A percentile compares a stretch with the other conserved stretches of the same genome.
Evolutionary conservation across 2,797 vertebrate genomes (phyloP).

Genomic region (Psittacula echo): DNA sequence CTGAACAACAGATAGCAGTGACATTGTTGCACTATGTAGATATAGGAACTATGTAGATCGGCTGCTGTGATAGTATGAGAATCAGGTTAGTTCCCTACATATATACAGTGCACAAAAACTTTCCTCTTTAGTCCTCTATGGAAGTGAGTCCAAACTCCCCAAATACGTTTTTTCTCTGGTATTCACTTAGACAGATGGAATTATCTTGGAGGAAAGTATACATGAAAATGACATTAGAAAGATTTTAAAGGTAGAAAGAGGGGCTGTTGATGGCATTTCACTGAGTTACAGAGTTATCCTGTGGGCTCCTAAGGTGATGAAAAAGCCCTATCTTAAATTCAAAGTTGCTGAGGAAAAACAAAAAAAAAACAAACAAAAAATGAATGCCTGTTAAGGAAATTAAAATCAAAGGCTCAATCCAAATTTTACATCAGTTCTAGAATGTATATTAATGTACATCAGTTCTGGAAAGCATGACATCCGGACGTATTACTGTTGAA

Average conservation of each 20-base stretch:
- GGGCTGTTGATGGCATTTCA: background rate
- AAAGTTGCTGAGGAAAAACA: background rate
- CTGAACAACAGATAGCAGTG: background rate
- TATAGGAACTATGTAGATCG: background rate
- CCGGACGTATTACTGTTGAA: background rate
- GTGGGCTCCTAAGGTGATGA: background rate
- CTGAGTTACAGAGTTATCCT: background rate
- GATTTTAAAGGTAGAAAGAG: background rate
- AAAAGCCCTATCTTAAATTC: background rate
- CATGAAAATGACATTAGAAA: background rate
- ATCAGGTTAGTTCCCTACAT: accelerated
- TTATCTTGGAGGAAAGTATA: background rate
- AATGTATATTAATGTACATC: background rate
- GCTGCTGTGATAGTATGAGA: background rate
- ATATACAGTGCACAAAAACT: background rate
- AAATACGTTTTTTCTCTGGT: background rate
- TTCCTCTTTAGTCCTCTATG: background rate
- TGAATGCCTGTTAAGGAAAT: background rate
- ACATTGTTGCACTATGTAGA: background rate
- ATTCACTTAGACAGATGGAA: background rate
- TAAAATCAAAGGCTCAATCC: background rate
- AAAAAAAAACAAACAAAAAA: background rate
- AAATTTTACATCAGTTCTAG: background rate
- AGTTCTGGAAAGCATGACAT: background rate
- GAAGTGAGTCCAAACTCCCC: background rate